These are phyloP conservation scores for Mixornis gularis DNA, from an alignment of 2,113 vertebrate genomes.

Conservation along the genomic window DNA sequence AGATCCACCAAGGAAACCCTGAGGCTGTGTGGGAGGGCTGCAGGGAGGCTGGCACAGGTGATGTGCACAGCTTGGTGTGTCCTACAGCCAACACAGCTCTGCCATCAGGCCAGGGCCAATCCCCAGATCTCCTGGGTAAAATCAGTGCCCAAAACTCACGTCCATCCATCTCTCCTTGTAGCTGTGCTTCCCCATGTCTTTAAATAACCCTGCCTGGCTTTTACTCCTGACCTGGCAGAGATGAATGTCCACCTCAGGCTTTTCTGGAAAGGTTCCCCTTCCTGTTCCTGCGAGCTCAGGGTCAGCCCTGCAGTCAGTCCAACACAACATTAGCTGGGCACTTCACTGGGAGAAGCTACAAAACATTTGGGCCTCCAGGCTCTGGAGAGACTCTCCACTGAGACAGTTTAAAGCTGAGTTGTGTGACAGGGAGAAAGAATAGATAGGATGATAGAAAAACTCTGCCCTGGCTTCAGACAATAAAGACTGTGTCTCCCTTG, in stretches of 20 bases:
- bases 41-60: background rate
- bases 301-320: background rate
- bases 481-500: conserved; percentile 32
- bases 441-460: conserved; percentile 3
- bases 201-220: background rate
- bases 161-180: background rate
- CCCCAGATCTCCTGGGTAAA: background rate
- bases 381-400: background rate
- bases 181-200: background rate
- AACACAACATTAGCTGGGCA: background rate
- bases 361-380: background rate
- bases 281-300: background rate
- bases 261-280: background rate
- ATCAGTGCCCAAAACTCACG: background rate
- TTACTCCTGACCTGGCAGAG: background rate
- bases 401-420: conserved; percentile 10
- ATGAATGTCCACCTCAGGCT: background rate
- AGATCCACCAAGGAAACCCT: background rate
- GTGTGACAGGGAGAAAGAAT: background rate
- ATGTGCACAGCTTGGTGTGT: background rate
- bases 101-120: background rate
- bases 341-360: background rate
- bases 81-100: background rate
- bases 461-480: conserved; percentile 21
- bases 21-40: background rate